Base-by-base conservation (phyloP, 2,113 vertebrate genomes). In the Corydoras maculifer region DNA sequence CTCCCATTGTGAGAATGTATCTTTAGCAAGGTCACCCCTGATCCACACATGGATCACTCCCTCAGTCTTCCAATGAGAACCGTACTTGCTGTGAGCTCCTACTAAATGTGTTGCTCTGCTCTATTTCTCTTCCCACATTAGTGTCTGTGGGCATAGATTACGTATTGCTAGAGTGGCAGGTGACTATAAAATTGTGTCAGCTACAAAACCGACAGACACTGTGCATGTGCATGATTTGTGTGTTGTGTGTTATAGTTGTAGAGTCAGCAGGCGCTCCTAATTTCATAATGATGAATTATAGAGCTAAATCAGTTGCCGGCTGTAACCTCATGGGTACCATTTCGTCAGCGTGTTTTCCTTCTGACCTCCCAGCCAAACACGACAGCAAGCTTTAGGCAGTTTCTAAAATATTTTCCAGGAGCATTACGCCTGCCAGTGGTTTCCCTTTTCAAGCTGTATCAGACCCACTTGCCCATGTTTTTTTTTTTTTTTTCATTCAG, bases 1-100 rank as follows among this genome's bases (percentile, higher is more conserved):
- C 58, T 69, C 53, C 58, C 55, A 66, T 75, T 75, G 77, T 70
- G 74, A 69, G 70, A 76, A 69, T 62, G 65, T 73, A 78, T 78
- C 72, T 74, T 70, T 62, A 75, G 66, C 74, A 79, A 79, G 77
- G 77, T 79, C 70, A 79, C 77, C 77, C 75, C 77, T 58, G 57
- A 71, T 78, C 70, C 62, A 69, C 69, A 62, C 51, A n/a, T 61
- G 60, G 43, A 75, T 69, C 64, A 50, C 49, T 51, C 74, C 70
- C 73, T 54, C 72, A 49, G 64, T 68, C 68, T 64, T 70, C 77
- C 50, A 64, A 3, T 59, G 65, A 69, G 69, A 72, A 71, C 77
- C 62, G n/a, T 68, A 75, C 60, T 72, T 30, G 58, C 73, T 75
- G 60, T 58, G 58, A 65, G 73, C 70, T 72, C 53, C 66, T 65